Conservation (phyloP, 2,888 invertebrate species). For the Drosophila limbata region DNA sequence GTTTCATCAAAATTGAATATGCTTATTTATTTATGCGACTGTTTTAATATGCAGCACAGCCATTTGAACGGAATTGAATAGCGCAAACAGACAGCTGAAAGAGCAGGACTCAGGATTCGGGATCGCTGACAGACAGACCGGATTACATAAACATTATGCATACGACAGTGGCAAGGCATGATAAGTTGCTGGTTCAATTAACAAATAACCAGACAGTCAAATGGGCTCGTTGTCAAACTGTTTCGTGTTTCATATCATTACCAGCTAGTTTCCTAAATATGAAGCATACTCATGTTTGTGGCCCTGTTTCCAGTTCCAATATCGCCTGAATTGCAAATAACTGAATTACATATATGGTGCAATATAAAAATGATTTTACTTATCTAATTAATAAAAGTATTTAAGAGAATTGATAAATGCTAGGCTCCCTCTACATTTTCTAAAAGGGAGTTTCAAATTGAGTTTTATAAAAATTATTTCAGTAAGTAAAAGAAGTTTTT, state of each 20-base stretch:
- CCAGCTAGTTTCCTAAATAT: constrained; percentile 14
- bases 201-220: constrained; percentile 51
- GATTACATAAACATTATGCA: constrained; percentile 42
- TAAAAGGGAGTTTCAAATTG: no score
- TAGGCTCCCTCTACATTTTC: no score
- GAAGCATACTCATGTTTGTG: not conserved
- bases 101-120: constrained; percentile 9
- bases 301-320: not conserved
- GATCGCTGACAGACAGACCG: constrained; percentile 22
- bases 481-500: no score
- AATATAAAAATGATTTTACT: no score
- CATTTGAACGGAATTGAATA: constrained; percentile 19
- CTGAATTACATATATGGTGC: not conserved
- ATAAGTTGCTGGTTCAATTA: constrained; percentile 41
- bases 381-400: no score
- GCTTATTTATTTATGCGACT: constrained; percentile 78
- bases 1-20: constrained; percentile 79
- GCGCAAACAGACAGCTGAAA: constrained; percentile 7
- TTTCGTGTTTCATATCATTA: constrained; percentile 44
- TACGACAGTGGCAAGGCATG: constrained; percentile 23
- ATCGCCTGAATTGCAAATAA: not conserved
- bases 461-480: not conserved
- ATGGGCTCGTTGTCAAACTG: constrained; percentile 13
- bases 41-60: constrained; percentile 72
- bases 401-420: no score